phyloP scores from a whole-genome alignment of 2,888 invertebrate genomes.

The Caenorhabditis sp. region DNA sequence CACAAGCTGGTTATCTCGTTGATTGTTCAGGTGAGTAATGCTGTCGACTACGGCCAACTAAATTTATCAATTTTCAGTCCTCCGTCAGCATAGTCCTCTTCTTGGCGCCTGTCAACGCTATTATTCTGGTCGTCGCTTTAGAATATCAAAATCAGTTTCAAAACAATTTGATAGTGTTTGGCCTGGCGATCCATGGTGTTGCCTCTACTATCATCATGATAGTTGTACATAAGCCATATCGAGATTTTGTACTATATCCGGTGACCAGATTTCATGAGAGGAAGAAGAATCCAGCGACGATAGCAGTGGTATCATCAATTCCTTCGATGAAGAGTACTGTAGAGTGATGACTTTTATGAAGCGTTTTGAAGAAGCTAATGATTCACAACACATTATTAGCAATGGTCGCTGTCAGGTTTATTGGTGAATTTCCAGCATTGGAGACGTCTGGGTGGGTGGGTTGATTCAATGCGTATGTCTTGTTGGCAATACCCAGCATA shows the following conservation, averaged over 20 bases:
- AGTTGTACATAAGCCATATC: constrained; percentile 9
- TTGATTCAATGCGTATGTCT: constrained; percentile 10
- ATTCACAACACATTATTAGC: no score
- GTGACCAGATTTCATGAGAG: no score
- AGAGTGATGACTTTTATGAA: background rate
- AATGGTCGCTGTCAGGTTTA: no score
- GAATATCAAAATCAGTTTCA: constrained; percentile 18
- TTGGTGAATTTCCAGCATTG: constrained; percentile 12
- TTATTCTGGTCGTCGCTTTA: background rate
- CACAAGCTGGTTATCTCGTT: background rate
- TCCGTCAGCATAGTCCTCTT: constrained; percentile 1
- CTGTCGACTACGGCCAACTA: no score
- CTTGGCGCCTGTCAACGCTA: background rate
- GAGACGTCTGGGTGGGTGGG: constrained; percentile 31
- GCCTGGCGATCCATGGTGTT: constrained; percentile 13
- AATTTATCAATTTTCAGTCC: background rate
- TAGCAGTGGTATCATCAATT: background rate
- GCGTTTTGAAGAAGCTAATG: no score
- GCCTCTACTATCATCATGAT: constrained; percentile 14
- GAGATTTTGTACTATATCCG: background rate
- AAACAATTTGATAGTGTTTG: constrained; percentile 4
- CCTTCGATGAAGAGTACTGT: background rate
- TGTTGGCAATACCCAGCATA: constrained; percentile 45
- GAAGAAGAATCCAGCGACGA: no score
- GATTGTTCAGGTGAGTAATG: constrained; percentile 21